phyloP scores from a whole-genome alignment of 2,888 invertebrate species.

The Anodontia alba region DNA sequence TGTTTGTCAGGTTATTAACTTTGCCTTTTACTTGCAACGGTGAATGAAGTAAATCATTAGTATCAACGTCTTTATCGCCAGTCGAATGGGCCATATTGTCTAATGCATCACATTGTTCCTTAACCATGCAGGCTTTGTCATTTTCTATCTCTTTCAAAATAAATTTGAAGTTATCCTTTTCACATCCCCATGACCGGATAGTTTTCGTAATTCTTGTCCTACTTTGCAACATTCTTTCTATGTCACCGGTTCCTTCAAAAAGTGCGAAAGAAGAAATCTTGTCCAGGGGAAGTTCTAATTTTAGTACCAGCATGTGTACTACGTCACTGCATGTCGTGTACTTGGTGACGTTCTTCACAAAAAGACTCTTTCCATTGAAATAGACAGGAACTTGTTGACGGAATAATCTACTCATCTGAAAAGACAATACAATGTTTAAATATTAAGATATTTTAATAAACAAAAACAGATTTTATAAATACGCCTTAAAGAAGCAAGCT shows the following conservation, averaged over 20 bases:
- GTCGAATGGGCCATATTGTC: too few species aligned
- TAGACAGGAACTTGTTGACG: slow-evolving; percentile 18
- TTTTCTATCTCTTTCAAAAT: slow-evolving; percentile 2
- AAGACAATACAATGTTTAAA: not conserved
- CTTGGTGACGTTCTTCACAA: slow-evolving; percentile 37
- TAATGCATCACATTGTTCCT: too few species aligned
- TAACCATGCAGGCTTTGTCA: not conserved
- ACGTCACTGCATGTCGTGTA: slow-evolving; percentile 53
- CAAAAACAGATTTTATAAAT: too few species aligned
- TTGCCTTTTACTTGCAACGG: too few species aligned
- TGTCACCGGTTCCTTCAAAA: slow-evolving; percentile 34
- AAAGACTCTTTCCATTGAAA: slow-evolving; percentile 19
- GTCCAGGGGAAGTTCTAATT: slow-evolving; percentile 1
- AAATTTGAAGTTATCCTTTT: slow-evolving; percentile 29
- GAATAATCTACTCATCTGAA: slow-evolving; percentile 5
- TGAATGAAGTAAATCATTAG: too few species aligned
- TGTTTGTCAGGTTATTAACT: too few species aligned
- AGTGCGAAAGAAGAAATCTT: slow-evolving; percentile 19
- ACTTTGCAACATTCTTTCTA: slow-evolving; percentile 28
- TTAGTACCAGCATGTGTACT: slow-evolving; percentile 36
- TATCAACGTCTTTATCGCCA: too few species aligned
- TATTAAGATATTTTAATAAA: too few species aligned
- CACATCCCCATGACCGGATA: slow-evolving; percentile 45
- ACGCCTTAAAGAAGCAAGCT: too few species aligned
- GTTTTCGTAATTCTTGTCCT: slow-evolving; percentile 32